phyloP scores from a whole-genome alignment of 2,113 vertebrate genomes.

The Henicopernis longicauda region DNA sequence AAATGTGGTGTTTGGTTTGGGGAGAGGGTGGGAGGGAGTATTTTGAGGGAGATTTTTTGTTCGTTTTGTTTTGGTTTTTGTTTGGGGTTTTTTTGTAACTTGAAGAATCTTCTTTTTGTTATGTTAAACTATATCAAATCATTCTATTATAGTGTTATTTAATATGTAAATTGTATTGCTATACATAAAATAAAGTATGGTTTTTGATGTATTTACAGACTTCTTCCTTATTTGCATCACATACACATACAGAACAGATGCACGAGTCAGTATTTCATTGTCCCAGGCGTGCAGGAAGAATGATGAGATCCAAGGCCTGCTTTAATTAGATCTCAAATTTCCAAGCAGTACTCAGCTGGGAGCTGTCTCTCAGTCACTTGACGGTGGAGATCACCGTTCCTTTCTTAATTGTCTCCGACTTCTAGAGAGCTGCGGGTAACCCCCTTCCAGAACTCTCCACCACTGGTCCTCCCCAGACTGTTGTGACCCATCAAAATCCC shows the following conservation, averaged over 20 bases:
- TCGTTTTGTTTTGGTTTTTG: constrained; percentile 53
- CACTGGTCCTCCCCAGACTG: not conserved
- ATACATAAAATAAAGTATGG: constrained; percentile 99
- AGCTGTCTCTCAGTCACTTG: not conserved
- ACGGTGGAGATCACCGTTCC: not conserved
- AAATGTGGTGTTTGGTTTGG: constrained; percentile 72
- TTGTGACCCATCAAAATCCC: not conserved
- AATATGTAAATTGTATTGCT: constrained; percentile 99
- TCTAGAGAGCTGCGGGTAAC: not conserved
- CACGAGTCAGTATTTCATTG: constrained; percentile 32
- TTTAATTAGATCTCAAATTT: constrained; percentile 43
- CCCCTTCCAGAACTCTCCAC: not conserved
- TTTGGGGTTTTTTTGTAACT: constrained; percentile 83
- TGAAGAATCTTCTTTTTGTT: constrained; percentile 80
- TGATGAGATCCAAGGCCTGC: constrained; percentile 26
- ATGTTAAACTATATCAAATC: constrained; percentile 93
- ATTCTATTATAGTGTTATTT: constrained; percentile 99
- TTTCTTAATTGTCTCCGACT: not conserved
- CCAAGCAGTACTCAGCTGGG: constrained; percentile 9
- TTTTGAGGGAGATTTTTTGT: constrained; percentile 71
- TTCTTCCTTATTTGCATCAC: constrained; percentile 42
- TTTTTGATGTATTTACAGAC: constrained; percentile 90
- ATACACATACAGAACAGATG: not conserved
- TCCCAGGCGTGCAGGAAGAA: constrained; percentile 1
- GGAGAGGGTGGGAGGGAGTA: constrained; percentile 54